Evolutionary conservation across 2,113 vertebrate genomes (phyloP).

Genomic region (Calidris pugnax): DNA sequence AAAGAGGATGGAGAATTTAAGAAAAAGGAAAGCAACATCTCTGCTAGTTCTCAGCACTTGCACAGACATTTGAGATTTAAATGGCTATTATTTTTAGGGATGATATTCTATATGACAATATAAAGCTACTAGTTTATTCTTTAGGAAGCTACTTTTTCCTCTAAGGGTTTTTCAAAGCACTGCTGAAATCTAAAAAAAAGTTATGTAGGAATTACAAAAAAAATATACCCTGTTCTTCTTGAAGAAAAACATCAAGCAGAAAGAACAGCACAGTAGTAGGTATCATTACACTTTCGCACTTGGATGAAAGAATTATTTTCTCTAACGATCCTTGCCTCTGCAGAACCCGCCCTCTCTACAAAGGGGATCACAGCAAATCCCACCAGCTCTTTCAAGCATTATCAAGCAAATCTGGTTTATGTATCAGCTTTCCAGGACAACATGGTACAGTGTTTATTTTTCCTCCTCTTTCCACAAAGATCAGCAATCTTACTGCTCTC

Average conservation of each 20-base stretch:
- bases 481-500: neutral
- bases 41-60: neutral
- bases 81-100: neutral
- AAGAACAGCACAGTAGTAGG: neutral
- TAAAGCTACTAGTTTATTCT: neutral
- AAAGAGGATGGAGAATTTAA: neutral
- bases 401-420: neutral
- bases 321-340: neutral
- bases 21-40: neutral
- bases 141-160: neutral
- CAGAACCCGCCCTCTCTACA: neutral
- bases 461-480: neutral
- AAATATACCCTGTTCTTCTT: neutral
- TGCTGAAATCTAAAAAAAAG: neutral
- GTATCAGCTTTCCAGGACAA: constrained; percentile 1
- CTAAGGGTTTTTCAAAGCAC: neutral
- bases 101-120: neutral
- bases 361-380: neutral
- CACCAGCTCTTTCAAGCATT: neutral
- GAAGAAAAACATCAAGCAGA: neutral
- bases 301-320: neutral
- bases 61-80: neutral
- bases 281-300: neutral
- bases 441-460: neutral
- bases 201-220: neutral